Percentiles rank a stretch among this genome's conserved stretches.
phyloP scores from a whole-genome alignment of 1,140 invertebrate genomes.

The Myzus persicae region DNA sequence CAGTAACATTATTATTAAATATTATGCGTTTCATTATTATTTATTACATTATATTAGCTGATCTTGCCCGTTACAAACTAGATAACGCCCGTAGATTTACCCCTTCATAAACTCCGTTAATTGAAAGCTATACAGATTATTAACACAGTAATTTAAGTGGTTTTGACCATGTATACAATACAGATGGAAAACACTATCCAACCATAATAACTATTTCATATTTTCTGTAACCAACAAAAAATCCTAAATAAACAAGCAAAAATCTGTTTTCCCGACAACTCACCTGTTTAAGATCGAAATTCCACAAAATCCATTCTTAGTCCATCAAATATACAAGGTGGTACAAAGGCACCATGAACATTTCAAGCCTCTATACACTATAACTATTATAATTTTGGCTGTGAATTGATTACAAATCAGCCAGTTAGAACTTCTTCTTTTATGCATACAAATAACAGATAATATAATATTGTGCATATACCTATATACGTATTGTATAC shows the following conservation, averaged over 20 bases:
- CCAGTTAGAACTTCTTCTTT: not conserved
- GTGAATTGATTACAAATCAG: not conserved
- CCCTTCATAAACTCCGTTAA: not conserved
- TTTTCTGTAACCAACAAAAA: not conserved
- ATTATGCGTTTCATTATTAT: not conserved
- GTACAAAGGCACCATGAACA: not conserved
- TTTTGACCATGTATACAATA: not conserved
- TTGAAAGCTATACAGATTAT: not conserved
- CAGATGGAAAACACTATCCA: not conserved
- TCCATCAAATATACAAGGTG: too few species aligned
- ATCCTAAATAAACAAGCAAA: too few species aligned
- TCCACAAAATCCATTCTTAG: not conserved
- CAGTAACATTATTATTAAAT: conserved; percentile 13
- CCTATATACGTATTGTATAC: not conserved
- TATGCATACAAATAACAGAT: not conserved
- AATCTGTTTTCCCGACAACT: too few species aligned
- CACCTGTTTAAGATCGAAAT: not conserved
- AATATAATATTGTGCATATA: not conserved
- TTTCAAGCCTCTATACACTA: not conserved
- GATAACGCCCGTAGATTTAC: too few species aligned
- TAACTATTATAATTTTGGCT: not conserved
- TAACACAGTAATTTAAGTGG: not conserved
- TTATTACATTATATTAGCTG: not conserved
- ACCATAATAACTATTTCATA: not conserved
- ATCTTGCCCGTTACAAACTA: not conserved